Evolutionary conservation across 2,113 vertebrate genomes (phyloP).

Genomic region (Catagonus wagneri): DNA sequence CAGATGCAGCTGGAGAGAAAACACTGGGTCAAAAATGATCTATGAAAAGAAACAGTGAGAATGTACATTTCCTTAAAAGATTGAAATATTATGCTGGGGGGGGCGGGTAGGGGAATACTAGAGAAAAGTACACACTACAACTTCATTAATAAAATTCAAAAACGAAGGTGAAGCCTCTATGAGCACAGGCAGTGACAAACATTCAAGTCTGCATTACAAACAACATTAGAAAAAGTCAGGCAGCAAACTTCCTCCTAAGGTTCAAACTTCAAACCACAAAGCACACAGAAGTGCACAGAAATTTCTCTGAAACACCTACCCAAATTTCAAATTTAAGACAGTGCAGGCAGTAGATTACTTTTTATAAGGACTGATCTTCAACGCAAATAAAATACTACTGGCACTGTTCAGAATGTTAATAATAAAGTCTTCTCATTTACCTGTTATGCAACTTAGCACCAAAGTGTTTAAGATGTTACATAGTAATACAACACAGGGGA

Average conservation of each 20-base stretch:
- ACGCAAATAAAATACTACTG: conserved; percentile 56
- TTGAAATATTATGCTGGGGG: background rate
- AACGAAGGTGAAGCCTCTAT: background rate
- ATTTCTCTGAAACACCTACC: conserved; percentile 46
- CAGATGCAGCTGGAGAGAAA: background rate
- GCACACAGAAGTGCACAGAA: conserved; percentile 12
- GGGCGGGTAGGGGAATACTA: background rate
- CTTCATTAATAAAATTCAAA: conserved; percentile 4
- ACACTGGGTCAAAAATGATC: background rate
- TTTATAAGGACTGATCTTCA: conserved; percentile 22
- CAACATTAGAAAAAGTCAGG: conserved; percentile 12
- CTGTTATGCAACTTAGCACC: background rate
- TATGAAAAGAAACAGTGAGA: conserved; percentile 39
- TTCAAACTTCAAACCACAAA: conserved; percentile 56
- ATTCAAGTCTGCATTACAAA: background rate
- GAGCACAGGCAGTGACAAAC: background rate
- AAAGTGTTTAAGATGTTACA: conserved; percentile 7
- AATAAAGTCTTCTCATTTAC: conserved; percentile 25
- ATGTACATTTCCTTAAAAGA: conserved; percentile 14
- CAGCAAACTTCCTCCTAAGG: conserved; percentile 11
- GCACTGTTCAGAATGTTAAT: conserved; percentile 6
- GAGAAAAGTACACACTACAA: conserved; percentile 9
- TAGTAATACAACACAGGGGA: background rate
- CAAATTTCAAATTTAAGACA: conserved; percentile 39
- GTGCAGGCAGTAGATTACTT: background rate